These are phyloP conservation scores for Drosophila infuscata DNA, from an alignment of 2,888 invertebrate genomes.

Conservation along the genomic window DNA sequence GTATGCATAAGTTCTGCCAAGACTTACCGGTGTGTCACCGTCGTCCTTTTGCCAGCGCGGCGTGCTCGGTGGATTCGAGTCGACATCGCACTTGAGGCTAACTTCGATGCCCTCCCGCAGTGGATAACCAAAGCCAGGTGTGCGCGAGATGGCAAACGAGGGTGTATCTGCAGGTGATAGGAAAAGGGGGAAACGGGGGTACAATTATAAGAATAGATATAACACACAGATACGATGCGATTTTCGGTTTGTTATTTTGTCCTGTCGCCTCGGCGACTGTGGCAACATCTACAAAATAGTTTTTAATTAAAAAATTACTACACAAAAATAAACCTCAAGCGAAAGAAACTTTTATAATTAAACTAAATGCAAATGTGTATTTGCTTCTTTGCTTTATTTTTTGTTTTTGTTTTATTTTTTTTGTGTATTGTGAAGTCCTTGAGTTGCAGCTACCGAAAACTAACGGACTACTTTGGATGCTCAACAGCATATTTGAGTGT, in stretches of 20 bases:
- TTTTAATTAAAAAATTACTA: constrained; percentile 78
- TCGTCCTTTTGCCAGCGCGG: constrained; percentile 93
- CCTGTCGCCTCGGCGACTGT: constrained; percentile 41
- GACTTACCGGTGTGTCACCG: constrained; percentile 86
- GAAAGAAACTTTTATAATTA: constrained; percentile 77
- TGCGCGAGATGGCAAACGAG: constrained; percentile 95
- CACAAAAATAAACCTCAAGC: constrained; percentile 50
- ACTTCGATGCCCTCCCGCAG: constrained; percentile 95
- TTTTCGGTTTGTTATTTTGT: constrained; percentile 60
- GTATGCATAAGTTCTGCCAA: constrained; percentile 58
- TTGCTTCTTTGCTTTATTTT: constrained; percentile 1
- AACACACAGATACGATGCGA: constrained; percentile 42
- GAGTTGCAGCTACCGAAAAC: constrained; percentile 23
- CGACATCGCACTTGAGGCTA: constrained; percentile 95
- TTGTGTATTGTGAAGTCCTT: constrained; percentile 19
- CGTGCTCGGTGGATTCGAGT: constrained; percentile 95
- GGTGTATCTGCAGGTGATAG: constrained; percentile 90
- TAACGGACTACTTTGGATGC: constrained; percentile 5
- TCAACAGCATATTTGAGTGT: constrained; percentile 8
- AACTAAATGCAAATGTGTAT: constrained; percentile 78
- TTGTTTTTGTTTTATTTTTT: constrained; percentile 14
- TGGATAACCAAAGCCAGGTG: constrained; percentile 96
- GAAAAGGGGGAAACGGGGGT: constrained; percentile 45
- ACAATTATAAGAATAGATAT: constrained; percentile 37
- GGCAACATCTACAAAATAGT: constrained; percentile 74